Evolutionary conservation across 2,888 invertebrate species (phyloP).

Genomic region (Tiphia femorata): DNA sequence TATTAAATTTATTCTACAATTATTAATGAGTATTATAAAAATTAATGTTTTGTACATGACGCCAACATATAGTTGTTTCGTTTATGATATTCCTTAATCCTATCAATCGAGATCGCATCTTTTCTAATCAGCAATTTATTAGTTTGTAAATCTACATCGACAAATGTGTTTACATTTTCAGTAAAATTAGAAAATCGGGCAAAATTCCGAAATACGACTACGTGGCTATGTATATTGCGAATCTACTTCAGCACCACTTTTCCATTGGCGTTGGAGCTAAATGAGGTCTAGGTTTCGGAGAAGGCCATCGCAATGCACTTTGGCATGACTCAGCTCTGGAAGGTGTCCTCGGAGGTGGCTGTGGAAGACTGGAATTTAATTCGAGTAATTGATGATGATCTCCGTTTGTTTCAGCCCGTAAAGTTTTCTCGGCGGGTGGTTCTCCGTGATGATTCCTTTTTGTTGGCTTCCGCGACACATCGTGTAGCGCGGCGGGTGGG

Average conservation of each 20-base stretch:
- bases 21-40: too few relatives aligned
- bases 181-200: too few relatives aligned
- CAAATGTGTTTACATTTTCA: too few relatives aligned
- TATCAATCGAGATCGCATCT: too few relatives aligned
- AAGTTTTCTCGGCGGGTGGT: slow-evolving; percentile 53
- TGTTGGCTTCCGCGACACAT: slow-evolving; percentile 70
- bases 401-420: slow-evolving; percentile 39
- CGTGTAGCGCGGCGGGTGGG: slow-evolving; percentile 55
- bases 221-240: too few relatives aligned
- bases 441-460: slow-evolving; percentile 75
- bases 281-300: slow-evolving; percentile 61
- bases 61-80: too few relatives aligned
- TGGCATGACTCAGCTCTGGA: slow-evolving; percentile 66
- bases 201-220: too few relatives aligned
- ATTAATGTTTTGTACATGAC: too few relatives aligned
- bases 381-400: slow-evolving; percentile 41
- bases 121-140: too few relatives aligned
- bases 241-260: slow-evolving; percentile 65
- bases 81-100: too few relatives aligned
- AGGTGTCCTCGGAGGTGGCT: slow-evolving; percentile 61
- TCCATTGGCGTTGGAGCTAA: slow-evolving; percentile 61
- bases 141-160: too few relatives aligned
- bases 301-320: slow-evolving; percentile 63
- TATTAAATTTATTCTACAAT: too few relatives aligned
- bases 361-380: slow-evolving; percentile 43